Evolutionary conservation across 1,140 invertebrate genomes (phyloP), one percentile per base, ranked within the genome.

Genomic region (Panagrolaimus sp.): DNA sequence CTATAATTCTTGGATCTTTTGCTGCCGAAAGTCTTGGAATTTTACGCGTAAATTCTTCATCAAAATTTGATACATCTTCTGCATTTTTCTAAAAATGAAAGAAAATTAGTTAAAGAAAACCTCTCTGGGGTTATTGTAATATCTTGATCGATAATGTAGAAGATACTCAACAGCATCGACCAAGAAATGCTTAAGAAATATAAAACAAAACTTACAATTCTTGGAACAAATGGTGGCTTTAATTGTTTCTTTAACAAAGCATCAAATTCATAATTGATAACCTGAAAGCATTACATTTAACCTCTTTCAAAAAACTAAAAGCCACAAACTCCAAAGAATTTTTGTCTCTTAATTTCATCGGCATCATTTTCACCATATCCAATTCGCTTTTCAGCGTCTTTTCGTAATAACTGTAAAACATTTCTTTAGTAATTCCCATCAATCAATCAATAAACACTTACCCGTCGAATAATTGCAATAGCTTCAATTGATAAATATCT

Each of bases 1-100:
- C 90, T 57, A 98, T 87, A 62, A 89, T 88, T 63, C 93, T 88
- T 64, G 92, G 91, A 84, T 98, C 96, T 85, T 97, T 98, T 47
- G 96, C 93, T 57, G 96, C 94, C 16, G 95, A 98, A 99, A 86
- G 46, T 95, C 89, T 0, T 96, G 90, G 76, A 91, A 38, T 90
- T 84, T 99, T 96, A 9, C 91, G 91, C 20, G 96, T 99, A 80
- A 99, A 99, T 85, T 99, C 96, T 85, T 97, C 94, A 84, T 99
- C 96, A 86, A 99, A 99, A 85, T 99, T 99, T 80, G 93, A 96
- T 0, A 99, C 96, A 85, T 99, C 96, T 86, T 98, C 96, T 72
- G 91, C 86, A 71, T 90, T 90, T 78, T 87, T 84, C 90, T 91
- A 72, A 65, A 86, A 85, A 38, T 38, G 9, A 53, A n/a, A 43